Conservation (phyloP, 2,113 vertebrate genomes). For the Daboia siamensis region DNA sequence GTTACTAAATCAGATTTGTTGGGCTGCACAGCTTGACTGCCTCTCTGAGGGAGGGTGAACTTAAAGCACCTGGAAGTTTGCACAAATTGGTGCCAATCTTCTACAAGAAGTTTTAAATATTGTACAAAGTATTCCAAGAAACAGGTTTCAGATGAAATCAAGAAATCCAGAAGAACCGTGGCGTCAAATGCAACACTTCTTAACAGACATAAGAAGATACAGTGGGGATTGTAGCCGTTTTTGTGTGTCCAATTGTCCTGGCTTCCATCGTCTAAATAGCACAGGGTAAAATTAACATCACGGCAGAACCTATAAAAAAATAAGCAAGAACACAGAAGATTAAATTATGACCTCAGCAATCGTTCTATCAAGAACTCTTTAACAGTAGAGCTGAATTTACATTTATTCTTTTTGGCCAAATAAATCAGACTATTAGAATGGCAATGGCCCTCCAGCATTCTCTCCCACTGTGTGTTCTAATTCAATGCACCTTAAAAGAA, state of each 20-base stretch:
- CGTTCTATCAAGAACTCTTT: not conserved
- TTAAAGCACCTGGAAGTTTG: slow-evolving; percentile 64
- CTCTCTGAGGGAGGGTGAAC: not conserved
- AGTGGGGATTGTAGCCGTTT: slow-evolving; percentile 85
- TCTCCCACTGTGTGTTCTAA: not conserved
- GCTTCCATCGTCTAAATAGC: slow-evolving; percentile 36
- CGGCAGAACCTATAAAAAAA: slow-evolving; percentile 55
- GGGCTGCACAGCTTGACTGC: not conserved
- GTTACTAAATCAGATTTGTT: not conserved
- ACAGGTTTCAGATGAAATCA: slow-evolving; percentile 93
- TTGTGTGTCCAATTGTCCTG: slow-evolving; percentile 51
- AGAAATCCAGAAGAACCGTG: slow-evolving; percentile 88
- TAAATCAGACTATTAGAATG: not conserved
- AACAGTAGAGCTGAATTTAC: not conserved
- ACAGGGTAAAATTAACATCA: not conserved
- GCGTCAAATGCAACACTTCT: slow-evolving; percentile 83
- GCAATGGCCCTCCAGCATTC: not conserved
- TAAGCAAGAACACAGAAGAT: slow-evolving; percentile 6
- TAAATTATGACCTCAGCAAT: not conserved
- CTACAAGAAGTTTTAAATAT: slow-evolving; percentile 83
- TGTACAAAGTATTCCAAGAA: slow-evolving; percentile 91
- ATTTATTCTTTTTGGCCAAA: not conserved
- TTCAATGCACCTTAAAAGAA: not conserved
- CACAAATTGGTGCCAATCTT: slow-evolving; percentile 75
- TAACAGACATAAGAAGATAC: slow-evolving; percentile 84